Evolutionary conservation across 2,888 invertebrate genomes (phyloP).

Genomic region (Branchellion lobata): DNA sequence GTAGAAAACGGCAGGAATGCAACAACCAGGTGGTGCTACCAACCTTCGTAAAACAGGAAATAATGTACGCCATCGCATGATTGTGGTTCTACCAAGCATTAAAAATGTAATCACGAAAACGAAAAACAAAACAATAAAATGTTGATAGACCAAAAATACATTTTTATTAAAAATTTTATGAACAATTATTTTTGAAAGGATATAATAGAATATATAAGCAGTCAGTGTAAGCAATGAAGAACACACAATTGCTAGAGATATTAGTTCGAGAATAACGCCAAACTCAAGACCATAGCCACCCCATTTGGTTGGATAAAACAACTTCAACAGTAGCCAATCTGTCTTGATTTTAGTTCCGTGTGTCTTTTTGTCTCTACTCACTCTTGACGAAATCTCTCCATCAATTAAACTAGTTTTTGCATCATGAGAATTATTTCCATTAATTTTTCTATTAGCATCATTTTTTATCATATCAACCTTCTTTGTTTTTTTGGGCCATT

Average conservation of each 20-base stretch:
- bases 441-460: neutral
- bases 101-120: neutral
- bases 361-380: neutral
- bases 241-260: neutral
- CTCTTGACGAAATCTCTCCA: neutral
- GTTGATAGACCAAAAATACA: too few relatives aligned
- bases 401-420: neutral
- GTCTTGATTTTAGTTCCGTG: neutral
- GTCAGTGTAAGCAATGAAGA: neutral
- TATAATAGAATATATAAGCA: neutral
- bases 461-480: neutral
- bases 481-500: neutral
- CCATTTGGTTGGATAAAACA: slow-evolving; percentile 13
- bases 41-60: neutral
- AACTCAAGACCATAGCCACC: slow-evolving; percentile 7
- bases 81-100: slow-evolving; percentile 7
- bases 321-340: neutral
- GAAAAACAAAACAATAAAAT: too few relatives aligned
- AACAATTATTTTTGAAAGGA: neutral
- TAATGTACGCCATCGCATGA: neutral
- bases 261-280: neutral
- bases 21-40: neutral
- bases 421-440: neutral
- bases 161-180: neutral
- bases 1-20: neutral